These are phyloP conservation scores for Cisticola juncidis DNA, from an alignment of 2,113 vertebrate genomes.

Conservation along the genomic window DNA sequence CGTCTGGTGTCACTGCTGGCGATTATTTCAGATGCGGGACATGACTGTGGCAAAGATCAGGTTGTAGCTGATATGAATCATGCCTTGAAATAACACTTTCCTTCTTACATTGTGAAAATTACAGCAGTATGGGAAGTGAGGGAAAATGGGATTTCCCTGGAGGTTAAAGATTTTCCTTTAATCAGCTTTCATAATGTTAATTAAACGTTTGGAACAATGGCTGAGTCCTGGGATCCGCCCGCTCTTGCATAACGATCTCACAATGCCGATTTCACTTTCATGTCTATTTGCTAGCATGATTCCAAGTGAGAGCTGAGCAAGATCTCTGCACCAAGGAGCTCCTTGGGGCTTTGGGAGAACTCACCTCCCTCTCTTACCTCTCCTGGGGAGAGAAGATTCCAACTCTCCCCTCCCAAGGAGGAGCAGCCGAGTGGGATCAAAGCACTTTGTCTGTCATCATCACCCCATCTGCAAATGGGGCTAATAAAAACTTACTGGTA, in stretches of 20 bases:
- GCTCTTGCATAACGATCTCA: conserved; percentile 60
- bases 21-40: conserved; percentile 20
- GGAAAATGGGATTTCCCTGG: conserved; percentile 61
- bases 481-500: background rate
- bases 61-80: conserved; percentile 49
- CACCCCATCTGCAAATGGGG: background rate
- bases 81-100: conserved; percentile 49
- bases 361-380: background rate
- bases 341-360: background rate
- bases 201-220: conserved; percentile 71
- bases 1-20: background rate
- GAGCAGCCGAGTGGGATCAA: background rate
- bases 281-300: conserved; percentile 34
- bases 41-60: conserved; percentile 45
- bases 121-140: conserved; percentile 20
- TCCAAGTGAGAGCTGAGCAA: background rate
- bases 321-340: background rate
- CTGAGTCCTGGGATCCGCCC: conserved; percentile 55
- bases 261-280: conserved; percentile 49
- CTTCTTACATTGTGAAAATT: conserved; percentile 51
- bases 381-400: background rate
- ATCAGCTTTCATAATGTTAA: conserved; percentile 68
- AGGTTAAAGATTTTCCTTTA: conserved; percentile 71
- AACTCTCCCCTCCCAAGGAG: background rate
- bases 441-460: background rate